Evolutionary conservation across 2,888 invertebrate genomes (phyloP), one percentile per base, ranked within the genome.

Genomic region (Galeruca laticollis): DNA sequence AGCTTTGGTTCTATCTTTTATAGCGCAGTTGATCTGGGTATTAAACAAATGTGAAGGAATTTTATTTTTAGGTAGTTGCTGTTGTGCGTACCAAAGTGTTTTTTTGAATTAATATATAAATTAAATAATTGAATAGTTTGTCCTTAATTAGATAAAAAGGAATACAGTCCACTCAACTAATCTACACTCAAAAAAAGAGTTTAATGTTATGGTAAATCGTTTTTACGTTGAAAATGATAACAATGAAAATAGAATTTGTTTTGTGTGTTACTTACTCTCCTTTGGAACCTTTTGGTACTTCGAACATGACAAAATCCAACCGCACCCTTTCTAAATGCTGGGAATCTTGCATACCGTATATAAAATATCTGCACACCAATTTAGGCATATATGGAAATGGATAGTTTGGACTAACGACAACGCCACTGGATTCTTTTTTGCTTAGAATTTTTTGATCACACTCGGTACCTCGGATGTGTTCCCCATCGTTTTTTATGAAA

Each of bases 361-460:
- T 94, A 89, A 97, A 98, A 89, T 98, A 98, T 86, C 96, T 94
- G 89, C 98, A 99, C 80, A 97, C 96, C 85, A 97, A 93, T 89
- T 98, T 97, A 81, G 94, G 94, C 87, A 97, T 94, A 89, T 97
- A 98, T 76, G 94, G 95, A 88, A 91, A 95, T 83, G 98, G 98
- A 88, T 94, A 98, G 88, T 97, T 97, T 80, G 98, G 98, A 86
- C 97, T 97, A 88, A 94, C 95, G 82, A 98, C 96, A 85, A 90
- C 92, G 80, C 98, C 98, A 82, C 91, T 92, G 70, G 96, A 96
- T 86, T 96, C 95, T 87, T 95, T 95, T 86, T 92, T 93, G 87
- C 97, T 97, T 80, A 97, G 90, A 83, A 98, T 97, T 87, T 97
- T 95, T 87, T 98, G 97, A 89, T 99, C 99, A 89, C 99, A 99